These are phyloP conservation scores for Zonotrichia albicollis DNA, from an alignment of 2,797 vertebrate species.

Conservation along the genomic window DNA sequence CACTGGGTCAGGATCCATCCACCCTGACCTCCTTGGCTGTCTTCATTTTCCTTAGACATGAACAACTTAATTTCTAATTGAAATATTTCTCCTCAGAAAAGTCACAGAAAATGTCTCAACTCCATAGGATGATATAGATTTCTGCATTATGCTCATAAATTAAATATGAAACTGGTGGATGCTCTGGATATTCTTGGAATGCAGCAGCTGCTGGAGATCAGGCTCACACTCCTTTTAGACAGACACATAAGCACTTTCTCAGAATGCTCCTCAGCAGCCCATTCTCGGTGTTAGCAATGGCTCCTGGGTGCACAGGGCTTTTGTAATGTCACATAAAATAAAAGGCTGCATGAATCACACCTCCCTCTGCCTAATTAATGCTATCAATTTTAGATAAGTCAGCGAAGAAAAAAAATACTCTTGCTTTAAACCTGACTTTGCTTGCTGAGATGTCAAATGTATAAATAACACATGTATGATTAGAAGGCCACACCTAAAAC, in stretches of 20 bases:
- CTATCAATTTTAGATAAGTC: neutral
- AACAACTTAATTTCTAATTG: neutral
- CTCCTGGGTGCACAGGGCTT: neutral
- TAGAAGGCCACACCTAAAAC: neutral
- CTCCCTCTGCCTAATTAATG: neutral
- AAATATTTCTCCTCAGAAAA: neutral
- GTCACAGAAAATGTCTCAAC: neutral
- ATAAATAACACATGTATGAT: neutral
- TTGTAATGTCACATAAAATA: neutral
- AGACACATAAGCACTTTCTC: neutral
- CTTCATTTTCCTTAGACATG: neutral
- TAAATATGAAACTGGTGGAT: neutral
- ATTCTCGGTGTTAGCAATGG: neutral
- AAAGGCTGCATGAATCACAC: neutral
- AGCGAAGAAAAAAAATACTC: neutral
- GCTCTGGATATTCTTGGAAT: neutral
- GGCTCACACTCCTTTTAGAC: neutral
- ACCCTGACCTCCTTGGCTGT: neutral
- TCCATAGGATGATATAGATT: no score
- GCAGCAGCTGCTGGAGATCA: neutral
- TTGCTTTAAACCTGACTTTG: neutral
- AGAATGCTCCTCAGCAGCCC: neutral
- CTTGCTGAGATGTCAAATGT: neutral
- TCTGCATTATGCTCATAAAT: neutral
- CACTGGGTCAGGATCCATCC: neutral